Evolutionary conservation across 2,113 vertebrate species (phyloP).

Genomic region (Neomonachus schauinslandi): DNA sequence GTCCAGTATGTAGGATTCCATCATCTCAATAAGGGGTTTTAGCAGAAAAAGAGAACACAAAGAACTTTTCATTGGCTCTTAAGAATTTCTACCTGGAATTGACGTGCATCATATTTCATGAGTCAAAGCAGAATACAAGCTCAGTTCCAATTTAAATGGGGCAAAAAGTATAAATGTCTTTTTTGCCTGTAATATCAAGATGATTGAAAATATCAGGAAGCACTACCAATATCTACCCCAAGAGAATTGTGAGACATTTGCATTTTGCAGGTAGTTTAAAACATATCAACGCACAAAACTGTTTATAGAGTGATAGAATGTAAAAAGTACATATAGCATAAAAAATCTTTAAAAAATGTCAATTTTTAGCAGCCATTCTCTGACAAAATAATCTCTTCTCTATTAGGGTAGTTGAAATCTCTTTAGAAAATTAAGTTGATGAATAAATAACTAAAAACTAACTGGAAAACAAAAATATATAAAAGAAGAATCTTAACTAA

Average conservation of each 20-base stretch:
- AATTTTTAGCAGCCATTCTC: not conserved
- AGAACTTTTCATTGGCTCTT: not conserved
- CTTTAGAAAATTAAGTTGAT: not conserved
- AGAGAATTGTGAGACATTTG: not conserved
- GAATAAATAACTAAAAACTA: not conserved
- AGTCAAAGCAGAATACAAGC: not conserved
- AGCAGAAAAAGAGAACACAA: not conserved
- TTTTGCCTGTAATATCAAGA: not conserved
- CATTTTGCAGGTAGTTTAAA: not conserved
- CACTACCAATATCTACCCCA: not conserved
- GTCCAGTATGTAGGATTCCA: not conserved
- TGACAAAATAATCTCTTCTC: not conserved
- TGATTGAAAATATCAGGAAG: not conserved
- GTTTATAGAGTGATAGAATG: not conserved
- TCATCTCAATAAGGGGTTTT: not conserved
- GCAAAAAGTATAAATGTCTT: not conserved
- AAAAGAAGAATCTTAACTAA: not conserved
- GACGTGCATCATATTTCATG: not conserved
- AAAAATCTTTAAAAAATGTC: not conserved
- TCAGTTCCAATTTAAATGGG: not conserved
- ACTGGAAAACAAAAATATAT: not conserved
- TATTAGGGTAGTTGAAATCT: not conserved
- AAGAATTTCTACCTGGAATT: not conserved
- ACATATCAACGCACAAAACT: not conserved
- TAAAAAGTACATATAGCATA: not conserved